Evolutionary conservation across 2,888 invertebrate species (phyloP), one percentile per base, ranked within the genome.

Genomic region (Agrochola circellaris): DNA sequence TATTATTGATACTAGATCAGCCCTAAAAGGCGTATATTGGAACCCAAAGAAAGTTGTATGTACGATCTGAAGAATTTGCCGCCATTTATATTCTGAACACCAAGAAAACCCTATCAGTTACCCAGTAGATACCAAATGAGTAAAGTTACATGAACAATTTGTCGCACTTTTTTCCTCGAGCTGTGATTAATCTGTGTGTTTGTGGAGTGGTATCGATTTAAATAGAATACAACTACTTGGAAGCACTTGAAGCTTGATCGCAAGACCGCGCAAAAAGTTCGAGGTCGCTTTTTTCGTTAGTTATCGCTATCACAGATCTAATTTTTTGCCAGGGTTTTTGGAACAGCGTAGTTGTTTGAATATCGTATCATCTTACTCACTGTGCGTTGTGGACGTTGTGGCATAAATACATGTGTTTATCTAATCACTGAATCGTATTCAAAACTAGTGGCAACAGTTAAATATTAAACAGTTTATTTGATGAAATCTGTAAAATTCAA

Each of bases 1-100:
- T 93, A 93, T 94, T 95, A 95, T 94, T 93, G 92, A 91, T 90
- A 91, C 87, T 88, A 66, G 87, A 83, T 85, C 87, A 82, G 81
- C 74, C 89, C 89, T 91, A 89, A 90, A 89, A 78, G 85, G 67
- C 83, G 77, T 88, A 87, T 86, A 90, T 89, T 89, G 83, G 85
- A 84, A 83, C 79, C 84, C 81, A 75, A 80, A 79, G 75, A 85
- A 83, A 76, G 77, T 87, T 87, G 66, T 62, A 78, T 78, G 66
- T 62, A 54, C 79, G 70, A 69, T 77, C 61, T 68, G 9, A 70
- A 82, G 69, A 79, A 79, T 79, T 71, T 67, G 13, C 30, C 67
- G 4, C 70, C 61, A 83, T 87, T 82, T 82, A 62, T 85, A 88
- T 85, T 80, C 85, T 45, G 67, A 65, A 73, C 71, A 60, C 71